phyloP scores from a whole-genome alignment of 2,113 vertebrate species.

The Henicopernis longicauda region DNA sequence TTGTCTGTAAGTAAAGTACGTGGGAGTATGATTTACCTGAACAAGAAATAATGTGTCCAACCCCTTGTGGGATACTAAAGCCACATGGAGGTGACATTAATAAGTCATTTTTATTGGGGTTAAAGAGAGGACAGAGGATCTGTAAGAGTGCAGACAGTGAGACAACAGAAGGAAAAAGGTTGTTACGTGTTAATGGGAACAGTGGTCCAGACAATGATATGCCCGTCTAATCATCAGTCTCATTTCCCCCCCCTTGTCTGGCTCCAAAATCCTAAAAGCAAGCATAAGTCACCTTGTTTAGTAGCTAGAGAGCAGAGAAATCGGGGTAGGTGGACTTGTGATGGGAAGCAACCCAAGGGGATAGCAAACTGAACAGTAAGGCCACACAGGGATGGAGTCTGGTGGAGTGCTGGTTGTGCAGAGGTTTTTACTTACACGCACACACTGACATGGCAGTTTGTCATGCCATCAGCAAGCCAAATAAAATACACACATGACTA shows the following conservation, averaged over 20 bases:
- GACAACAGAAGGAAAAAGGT: background rate
- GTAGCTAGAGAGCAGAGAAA: background rate
- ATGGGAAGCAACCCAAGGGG: background rate
- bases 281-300: conserved; percentile 16
- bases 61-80: background rate
- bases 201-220: conserved; percentile 15
- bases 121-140: background rate
- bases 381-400: background rate
- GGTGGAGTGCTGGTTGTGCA: background rate
- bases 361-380: background rate
- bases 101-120: background rate
- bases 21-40: background rate
- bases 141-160: background rate
- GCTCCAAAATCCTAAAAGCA: background rate
- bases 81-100: background rate
- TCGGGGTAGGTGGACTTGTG: background rate
- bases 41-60: background rate
- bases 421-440: background rate
- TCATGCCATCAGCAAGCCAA: background rate
- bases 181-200: background rate
- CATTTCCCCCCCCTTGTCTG: background rate
- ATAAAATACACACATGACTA: background rate
- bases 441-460: background rate
- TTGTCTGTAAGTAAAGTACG: background rate
- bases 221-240: background rate